Evolutionary conservation across 2,113 vertebrate species (phyloP).

Genomic region (Pygoscelis adeliae): DNA sequence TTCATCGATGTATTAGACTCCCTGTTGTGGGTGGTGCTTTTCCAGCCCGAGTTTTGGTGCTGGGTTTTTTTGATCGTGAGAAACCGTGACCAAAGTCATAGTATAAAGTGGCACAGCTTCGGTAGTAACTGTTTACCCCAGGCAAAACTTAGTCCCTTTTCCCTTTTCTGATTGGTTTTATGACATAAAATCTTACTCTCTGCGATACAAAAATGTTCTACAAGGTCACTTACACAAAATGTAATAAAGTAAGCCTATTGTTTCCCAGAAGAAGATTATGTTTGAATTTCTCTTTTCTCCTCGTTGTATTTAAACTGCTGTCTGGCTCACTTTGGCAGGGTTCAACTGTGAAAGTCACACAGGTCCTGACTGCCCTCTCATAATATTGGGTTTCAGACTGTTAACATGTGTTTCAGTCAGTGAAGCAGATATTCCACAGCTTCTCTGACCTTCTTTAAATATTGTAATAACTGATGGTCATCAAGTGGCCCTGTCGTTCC

Average conservation of each 20-base stretch:
- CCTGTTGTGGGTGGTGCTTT: not conserved
- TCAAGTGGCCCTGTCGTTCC: not conserved
- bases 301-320: not conserved
- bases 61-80: not conserved
- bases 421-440: not conserved
- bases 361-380: not conserved
- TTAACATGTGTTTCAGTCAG: not conserved
- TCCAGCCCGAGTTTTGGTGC: not conserved
- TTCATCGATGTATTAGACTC: not conserved
- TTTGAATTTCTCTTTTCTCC: not conserved
- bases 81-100: not conserved
- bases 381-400: not conserved
- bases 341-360: not conserved
- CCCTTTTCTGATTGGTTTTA: not conserved
- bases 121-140: not conserved
- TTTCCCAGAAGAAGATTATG: conserved; percentile 29
- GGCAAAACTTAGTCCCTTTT: not conserved
- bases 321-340: not conserved
- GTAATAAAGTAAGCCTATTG: conserved; percentile 35
- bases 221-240: not conserved
- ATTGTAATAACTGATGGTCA: not conserved
- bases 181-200: not conserved
- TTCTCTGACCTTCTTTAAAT: not conserved
- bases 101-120: not conserved
- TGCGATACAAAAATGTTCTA: not conserved